Percentiles rank a stretch among this genome's conserved stretches.
Evolutionary conservation across 1,140 invertebrate genomes (phyloP).

Genomic region (Pachypeltis micranthus): DNA sequence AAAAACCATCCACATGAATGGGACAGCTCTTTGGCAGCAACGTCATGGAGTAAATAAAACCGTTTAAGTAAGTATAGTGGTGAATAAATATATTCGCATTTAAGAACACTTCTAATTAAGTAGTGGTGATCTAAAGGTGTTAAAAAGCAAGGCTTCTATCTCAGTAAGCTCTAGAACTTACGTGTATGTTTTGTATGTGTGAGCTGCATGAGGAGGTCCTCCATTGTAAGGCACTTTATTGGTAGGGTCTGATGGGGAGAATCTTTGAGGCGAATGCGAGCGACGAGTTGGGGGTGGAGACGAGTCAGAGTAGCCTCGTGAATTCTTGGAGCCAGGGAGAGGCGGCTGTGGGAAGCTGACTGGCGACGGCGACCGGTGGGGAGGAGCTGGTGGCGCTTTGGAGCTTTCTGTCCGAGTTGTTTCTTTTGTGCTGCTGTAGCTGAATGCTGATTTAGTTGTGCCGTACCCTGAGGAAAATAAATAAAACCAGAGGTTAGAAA

Average conservation of each 20-base stretch:
- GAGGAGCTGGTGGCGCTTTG: constrained; percentile 24
- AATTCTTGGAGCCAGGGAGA: constrained; percentile 12
- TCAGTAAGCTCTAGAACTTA: too few relatives aligned
- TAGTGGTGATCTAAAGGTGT: too few relatives aligned
- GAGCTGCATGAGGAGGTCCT: constrained; percentile 22
- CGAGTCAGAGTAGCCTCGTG: constrained; percentile 11
- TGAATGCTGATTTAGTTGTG: constrained; percentile 15
- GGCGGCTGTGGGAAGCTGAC: constrained; percentile 27
- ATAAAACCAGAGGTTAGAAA: too few relatives aligned
- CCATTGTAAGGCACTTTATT: constrained; percentile 21
- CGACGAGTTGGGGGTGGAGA: constrained; percentile 10
- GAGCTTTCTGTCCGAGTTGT: constrained; percentile 13
- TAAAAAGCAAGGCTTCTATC: too few relatives aligned
- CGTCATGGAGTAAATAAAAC: too few relatives aligned
- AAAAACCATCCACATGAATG: too few relatives aligned
- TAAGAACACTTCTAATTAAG: too few relatives aligned
- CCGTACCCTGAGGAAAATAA: constrained; percentile 11
- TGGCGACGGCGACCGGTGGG: constrained; percentile 28
- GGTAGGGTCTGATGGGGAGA: constrained; percentile 26
- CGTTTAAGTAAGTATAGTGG: too few relatives aligned
- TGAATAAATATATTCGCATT: too few relatives aligned
- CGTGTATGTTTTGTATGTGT: constrained; percentile 31
- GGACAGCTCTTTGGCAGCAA: too few relatives aligned
- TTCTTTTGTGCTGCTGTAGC: constrained; percentile 17
- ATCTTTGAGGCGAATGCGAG: constrained; percentile 24